Conservation (phyloP, 2,888 invertebrate genomes). For the Acronicta leporina region DNA sequence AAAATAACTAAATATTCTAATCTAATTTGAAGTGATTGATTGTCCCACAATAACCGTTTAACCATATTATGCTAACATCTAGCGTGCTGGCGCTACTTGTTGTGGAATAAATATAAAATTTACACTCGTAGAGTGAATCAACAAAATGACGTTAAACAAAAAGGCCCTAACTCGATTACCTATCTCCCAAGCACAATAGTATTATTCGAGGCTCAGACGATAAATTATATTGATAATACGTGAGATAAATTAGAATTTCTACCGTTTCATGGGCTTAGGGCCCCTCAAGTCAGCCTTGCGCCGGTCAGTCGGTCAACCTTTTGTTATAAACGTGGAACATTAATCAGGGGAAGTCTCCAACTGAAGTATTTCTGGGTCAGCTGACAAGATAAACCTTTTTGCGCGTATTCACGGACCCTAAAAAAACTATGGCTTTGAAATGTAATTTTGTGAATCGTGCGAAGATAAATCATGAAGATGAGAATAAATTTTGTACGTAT, state of each 20-base stretch:
- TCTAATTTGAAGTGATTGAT: no score
- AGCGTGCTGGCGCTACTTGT: no score
- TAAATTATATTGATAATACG: slow-evolving; percentile 54
- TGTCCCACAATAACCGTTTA: no score
- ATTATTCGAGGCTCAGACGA: slow-evolving; percentile 31
- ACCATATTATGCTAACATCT: no score
- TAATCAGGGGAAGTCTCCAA: slow-evolving; percentile 67
- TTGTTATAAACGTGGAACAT: slow-evolving; percentile 65
- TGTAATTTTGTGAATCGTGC: slow-evolving; percentile 33
- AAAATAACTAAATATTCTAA: no score
- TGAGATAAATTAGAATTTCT: slow-evolving; percentile 61
- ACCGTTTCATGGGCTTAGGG: slow-evolving; percentile 50
- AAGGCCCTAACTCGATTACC: slow-evolving; percentile 29
- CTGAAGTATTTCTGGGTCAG: slow-evolving; percentile 65
- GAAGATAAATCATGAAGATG: slow-evolving; percentile 20
- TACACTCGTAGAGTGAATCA: not conserved
- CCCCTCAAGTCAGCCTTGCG: slow-evolving; percentile 45
- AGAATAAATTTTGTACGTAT: slow-evolving; percentile 17
- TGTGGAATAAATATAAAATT: no score
- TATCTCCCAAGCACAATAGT: slow-evolving; percentile 18
- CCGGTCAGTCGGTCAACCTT: slow-evolving; percentile 64
- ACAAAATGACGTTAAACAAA: not conserved
- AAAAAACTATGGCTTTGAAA: slow-evolving; percentile 53
- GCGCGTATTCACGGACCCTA: slow-evolving; percentile 61
- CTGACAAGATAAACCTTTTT: slow-evolving; percentile 69